phyloP scores from a whole-genome alignment of 1,140 invertebrate genomes.

The Battus philenor region DNA sequence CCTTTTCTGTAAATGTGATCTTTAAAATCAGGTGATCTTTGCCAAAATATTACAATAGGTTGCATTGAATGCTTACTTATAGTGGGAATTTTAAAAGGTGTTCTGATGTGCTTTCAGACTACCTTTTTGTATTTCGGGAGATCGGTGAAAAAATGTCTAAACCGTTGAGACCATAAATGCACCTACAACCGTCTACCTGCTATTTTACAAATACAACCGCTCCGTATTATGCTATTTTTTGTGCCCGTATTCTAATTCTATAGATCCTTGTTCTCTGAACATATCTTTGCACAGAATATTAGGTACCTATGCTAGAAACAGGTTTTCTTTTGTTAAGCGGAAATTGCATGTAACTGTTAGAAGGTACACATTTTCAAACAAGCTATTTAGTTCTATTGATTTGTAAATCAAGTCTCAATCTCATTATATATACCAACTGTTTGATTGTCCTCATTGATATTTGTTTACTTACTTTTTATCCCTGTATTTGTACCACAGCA shows the following conservation, averaged over 20 bases:
- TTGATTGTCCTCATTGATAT: too few species aligned
- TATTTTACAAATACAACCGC: conserved; percentile 62
- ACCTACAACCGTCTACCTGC: conserved; percentile 70
- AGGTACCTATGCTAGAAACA: conserved; percentile 4
- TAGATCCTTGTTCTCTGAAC: conserved; percentile 45
- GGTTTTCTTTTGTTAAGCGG: too few species aligned
- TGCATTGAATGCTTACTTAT: conserved; percentile 23
- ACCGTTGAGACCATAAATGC: conserved; percentile 57
- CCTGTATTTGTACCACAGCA: too few species aligned
- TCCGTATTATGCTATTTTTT: conserved; percentile 56
- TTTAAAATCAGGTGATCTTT: conserved; percentile 8
- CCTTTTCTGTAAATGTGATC: too few species aligned
- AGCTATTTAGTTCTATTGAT: too few species aligned
- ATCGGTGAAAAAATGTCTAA: conserved; percentile 43
- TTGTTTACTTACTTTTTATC: too few species aligned
- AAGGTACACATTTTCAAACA: too few species aligned
- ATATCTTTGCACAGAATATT: conserved; percentile 37
- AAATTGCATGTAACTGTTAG: too few species aligned
- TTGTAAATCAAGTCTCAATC: too few species aligned
- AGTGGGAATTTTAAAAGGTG: conserved; percentile 67
- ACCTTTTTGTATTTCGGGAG: conserved; percentile 31
- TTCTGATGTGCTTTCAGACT: conserved; percentile 39
- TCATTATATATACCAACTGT: too few species aligned
- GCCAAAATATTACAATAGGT: conserved; percentile 7
- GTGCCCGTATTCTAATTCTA: conserved; percentile 43